Percentiles rank a stretch among this genome's conserved stretches.
Evolutionary conservation across 2,113 vertebrate species (phyloP).

Genomic region (Melanostigma gelatinosum): DNA sequence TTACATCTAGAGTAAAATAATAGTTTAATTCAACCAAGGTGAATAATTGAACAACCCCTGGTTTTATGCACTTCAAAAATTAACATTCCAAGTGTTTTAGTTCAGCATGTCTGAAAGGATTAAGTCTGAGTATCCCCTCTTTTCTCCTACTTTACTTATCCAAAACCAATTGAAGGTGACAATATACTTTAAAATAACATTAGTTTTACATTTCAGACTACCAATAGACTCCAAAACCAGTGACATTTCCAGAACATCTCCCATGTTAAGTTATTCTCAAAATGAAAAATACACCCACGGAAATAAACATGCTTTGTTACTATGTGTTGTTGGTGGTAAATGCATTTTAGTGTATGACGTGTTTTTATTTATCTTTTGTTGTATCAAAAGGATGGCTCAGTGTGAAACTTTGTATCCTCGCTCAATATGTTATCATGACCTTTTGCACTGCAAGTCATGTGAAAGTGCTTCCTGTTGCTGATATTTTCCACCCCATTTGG

Average conservation of each 20-base stretch:
- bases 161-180: neutral
- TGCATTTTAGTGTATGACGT: neutral
- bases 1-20: conserved; percentile 15
- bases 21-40: conserved; percentile 13
- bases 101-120: neutral
- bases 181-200: neutral
- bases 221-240: neutral
- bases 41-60: conserved; percentile 32
- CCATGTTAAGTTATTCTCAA: neutral
- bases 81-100: neutral
- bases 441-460: neutral
- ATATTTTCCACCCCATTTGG: neutral
- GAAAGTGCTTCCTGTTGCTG: neutral
- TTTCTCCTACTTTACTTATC: neutral
- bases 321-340: neutral
- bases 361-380: neutral
- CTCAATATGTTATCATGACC: neutral
- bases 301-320: neutral
- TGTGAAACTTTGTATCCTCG: neutral
- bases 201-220: neutral
- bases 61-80: conserved; percentile 12
- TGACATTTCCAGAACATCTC: neutral
- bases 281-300: neutral
- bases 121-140: neutral
- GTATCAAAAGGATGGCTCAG: neutral